Percentiles rank a stretch among this genome's conserved stretches.
These are phyloP conservation scores for Uropetala carovei DNA, from an alignment of 2,888 invertebrate genomes.

Conservation along the genomic window DNA sequence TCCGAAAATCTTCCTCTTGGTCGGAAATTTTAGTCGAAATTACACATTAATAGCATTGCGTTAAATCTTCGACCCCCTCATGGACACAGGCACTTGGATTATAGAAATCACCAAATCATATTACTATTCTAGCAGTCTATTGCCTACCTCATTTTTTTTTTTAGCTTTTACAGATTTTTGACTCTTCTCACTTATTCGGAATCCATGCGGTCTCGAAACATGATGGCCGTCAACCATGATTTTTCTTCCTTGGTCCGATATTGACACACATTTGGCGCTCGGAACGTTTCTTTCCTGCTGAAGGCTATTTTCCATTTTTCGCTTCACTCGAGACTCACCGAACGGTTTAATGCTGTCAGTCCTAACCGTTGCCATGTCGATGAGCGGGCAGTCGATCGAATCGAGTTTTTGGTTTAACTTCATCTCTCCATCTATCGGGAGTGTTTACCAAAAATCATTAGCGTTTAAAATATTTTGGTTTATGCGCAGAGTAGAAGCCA, in stretches of 20 bases:
- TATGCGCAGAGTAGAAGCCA: too few relatives aligned
- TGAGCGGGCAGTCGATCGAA: neutral
- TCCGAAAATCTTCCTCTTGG: too few relatives aligned
- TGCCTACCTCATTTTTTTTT: neutral
- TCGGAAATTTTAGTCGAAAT: too few relatives aligned
- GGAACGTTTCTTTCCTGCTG: too few relatives aligned
- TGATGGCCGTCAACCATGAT: neutral
- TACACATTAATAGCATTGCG: too few relatives aligned
- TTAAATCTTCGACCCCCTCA: too few relatives aligned
- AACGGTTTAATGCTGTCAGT: constrained; percentile 1
- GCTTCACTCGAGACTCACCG: neutral
- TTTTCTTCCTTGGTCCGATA: neutral
- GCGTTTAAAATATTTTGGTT: too few relatives aligned
- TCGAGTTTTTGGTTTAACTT: neutral
- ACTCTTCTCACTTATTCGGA: neutral
- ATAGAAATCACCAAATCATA: too few relatives aligned
- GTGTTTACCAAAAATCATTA: too few relatives aligned
- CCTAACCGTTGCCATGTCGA: neutral
- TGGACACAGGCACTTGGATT: too few relatives aligned
- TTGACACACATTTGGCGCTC: neutral
- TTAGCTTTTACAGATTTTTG: neutral
- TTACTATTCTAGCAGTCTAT: too few relatives aligned
- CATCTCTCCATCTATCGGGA: neutral
- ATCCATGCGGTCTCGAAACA: neutral
- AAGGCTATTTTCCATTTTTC: neutral